phyloP scores from a whole-genome alignment of 2,888 invertebrate species.

The Parnassius glacialis region DNA sequence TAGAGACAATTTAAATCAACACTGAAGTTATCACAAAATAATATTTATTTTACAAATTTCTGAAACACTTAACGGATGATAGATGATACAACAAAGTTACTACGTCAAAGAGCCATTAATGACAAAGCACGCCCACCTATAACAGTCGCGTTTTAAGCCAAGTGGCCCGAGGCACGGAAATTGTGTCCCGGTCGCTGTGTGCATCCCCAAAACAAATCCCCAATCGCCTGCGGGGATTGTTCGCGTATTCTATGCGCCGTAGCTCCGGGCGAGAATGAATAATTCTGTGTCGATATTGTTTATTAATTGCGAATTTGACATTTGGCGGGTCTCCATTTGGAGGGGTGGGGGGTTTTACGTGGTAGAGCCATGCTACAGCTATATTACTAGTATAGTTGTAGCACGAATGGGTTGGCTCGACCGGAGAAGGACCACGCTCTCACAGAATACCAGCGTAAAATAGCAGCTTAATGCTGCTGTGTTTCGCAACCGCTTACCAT shows the following conservation, averaged over 20 bases:
- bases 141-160: constrained; percentile 31
- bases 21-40: too few species aligned
- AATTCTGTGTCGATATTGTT: constrained; percentile 57
- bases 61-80: too few species aligned
- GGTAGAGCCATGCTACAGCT: too few species aligned
- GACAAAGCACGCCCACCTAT: constrained; percentile 34
- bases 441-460: too few species aligned
- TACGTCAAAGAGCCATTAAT: constrained; percentile 35
- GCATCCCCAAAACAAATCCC: constrained; percentile 38
- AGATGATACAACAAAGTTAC: constrained; percentile 32
- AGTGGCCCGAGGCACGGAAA: constrained; percentile 68
- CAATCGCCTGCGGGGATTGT: constrained; percentile 28
- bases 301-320: constrained; percentile 53
- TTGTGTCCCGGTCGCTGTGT: constrained; percentile 51
- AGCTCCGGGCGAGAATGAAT: constrained; percentile 50
- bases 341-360: too few species aligned
- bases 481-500: too few species aligned
- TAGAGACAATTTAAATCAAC: too few species aligned
- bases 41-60: too few species aligned
- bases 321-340: constrained; percentile 32
- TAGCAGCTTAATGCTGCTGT: too few species aligned
- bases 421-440: too few species aligned
- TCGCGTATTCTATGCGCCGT: constrained; percentile 29
- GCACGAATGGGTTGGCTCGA: too few species aligned
- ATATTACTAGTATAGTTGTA: too few species aligned